A percentile compares a stretch with the other conserved stretches of the same genome.
phyloP scores from a whole-genome alignment of 2,888 invertebrate genomes.

The Drosophila helvetica region DNA sequence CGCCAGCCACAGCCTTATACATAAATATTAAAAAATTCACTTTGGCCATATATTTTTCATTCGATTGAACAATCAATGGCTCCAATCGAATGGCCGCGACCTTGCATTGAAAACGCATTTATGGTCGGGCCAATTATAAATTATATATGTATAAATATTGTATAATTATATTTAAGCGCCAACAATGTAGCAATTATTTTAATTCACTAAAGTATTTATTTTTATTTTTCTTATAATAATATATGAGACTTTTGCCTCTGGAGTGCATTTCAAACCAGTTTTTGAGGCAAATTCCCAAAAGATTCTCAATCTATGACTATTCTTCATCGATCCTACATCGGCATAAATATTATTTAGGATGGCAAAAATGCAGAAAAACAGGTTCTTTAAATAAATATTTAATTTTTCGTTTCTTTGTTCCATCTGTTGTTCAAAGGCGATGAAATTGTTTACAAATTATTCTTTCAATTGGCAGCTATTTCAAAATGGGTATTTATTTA shows the following conservation, averaged over 20 bases:
- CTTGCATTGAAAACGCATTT: conserved; percentile 55
- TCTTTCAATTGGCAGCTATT: conserved; percentile 20
- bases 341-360: background rate
- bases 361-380: conserved; percentile 14
- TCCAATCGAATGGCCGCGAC: conserved; percentile 18
- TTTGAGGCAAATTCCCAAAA: background rate
- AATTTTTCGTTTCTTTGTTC: background rate
- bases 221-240: background rate
- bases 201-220: conserved; percentile 9
- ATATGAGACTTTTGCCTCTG: background rate
- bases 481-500: conserved; percentile 13
- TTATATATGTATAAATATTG: conserved; percentile 33
- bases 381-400: background rate
- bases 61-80: conserved; percentile 41
- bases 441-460: conserved; percentile 26
- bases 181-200: conserved; percentile 30
- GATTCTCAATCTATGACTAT: background rate
- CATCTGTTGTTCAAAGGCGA: conserved; percentile 29
- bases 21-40: conserved; percentile 2
- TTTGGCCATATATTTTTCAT: conserved; percentile 17
- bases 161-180: conserved; percentile 1
- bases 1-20: background rate
- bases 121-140: conserved; percentile 51
- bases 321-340: background rate
- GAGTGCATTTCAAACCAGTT: background rate